Conservation (phyloP, 2,113 vertebrate genomes). For the Equus quagga region DNA sequence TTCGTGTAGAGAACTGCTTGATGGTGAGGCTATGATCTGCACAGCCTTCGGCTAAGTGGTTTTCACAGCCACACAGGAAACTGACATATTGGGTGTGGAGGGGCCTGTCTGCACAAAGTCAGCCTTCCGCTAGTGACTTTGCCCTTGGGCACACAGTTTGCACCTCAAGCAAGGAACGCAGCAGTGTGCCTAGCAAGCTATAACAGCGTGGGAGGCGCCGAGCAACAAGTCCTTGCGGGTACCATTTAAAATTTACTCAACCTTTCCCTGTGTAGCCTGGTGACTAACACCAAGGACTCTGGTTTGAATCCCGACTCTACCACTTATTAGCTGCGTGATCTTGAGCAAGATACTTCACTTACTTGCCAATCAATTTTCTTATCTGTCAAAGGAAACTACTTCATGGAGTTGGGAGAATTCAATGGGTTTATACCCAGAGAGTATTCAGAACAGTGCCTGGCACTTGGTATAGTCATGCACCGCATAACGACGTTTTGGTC, state of each 20-base stretch:
- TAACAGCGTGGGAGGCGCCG: background rate
- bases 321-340: background rate
- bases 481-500: too few relatives aligned
- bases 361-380: background rate
- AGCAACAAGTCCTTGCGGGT: background rate
- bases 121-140: background rate
- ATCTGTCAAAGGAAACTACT: constrained; percentile 36
- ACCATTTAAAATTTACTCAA: background rate
- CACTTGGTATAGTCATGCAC: background rate
- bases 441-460: background rate
- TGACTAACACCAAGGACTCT: background rate
- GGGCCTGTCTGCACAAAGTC: background rate
- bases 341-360: background rate
- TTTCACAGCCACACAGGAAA: background rate
- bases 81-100: background rate
- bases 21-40: background rate
- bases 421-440: background rate
- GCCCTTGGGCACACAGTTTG: background rate
- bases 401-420: background rate
- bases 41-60: background rate
- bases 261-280: background rate
- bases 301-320: background rate
- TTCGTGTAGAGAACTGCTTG: rapidly evolving
- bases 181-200: background rate
- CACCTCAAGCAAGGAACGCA: background rate